Percentiles rank a stretch among this genome's conserved stretches.
phyloP scores from a whole-genome alignment of 1,140 invertebrate species.

The Scaptomyza hsui region DNA sequence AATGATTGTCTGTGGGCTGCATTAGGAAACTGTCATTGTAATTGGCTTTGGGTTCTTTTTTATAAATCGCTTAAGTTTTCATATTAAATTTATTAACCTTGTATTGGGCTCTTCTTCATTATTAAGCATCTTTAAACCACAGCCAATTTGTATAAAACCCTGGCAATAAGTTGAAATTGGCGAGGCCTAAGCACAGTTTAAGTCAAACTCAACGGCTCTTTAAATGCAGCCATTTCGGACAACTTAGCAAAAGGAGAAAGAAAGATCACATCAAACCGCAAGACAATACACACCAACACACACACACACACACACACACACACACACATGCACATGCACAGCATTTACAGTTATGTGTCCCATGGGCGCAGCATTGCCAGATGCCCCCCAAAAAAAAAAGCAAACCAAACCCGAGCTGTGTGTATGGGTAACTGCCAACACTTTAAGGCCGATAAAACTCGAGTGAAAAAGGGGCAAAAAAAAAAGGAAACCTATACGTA shows the following conservation, averaged over 20 bases:
- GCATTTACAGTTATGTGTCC: conserved; percentile 75
- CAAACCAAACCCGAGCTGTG: conserved; percentile 16
- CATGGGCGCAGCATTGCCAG: conserved; percentile 54
- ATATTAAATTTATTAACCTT: no score
- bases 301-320: not conserved
- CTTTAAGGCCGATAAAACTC: conserved; percentile 74
- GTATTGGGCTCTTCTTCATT: not conserved
- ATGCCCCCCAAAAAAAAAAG: conserved; percentile 36
- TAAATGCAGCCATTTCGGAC: conserved; percentile 65
- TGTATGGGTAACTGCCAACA: conserved; percentile 55
- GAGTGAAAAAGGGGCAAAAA: conserved; percentile 51
- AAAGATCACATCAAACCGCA: conserved; percentile 34
- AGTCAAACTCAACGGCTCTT: conserved; percentile 50
- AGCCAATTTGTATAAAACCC: conserved; percentile 16
- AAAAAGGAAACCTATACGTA: conserved; percentile 30
- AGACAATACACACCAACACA: conserved; percentile 11
- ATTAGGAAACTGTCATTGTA: conserved; percentile 6
- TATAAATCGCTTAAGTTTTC: not conserved
- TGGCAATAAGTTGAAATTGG: conserved; percentile 40
- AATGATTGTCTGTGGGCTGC: conserved; percentile 6
- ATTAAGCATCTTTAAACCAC: not conserved
- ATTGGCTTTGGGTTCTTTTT: not conserved
- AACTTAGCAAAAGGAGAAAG: conserved; percentile 19
- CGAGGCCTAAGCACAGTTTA: conserved; percentile 45
- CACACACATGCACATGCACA: conserved; percentile 24